Base-by-base conservation (phyloP, 2,113 vertebrate species). In the Aleadryas rufinucha region DNA sequence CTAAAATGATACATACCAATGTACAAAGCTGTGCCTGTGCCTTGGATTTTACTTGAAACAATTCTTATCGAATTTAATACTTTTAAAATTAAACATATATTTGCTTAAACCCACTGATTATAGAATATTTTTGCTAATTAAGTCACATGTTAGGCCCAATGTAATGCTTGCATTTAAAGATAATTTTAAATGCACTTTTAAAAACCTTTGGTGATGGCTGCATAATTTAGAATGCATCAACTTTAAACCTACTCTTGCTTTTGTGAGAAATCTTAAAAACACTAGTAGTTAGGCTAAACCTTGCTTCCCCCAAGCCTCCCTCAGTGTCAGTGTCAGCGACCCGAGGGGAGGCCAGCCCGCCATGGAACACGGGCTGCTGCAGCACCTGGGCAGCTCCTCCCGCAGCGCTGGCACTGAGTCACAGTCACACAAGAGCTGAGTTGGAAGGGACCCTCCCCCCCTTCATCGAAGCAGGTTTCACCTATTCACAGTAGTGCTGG, bases 11-110 rank as follows among this genome's bases (percentile, higher is more conserved):
- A 97, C 95, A 92, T 79, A 97, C 76, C 74, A 83, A 96, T 92
- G 96, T 97, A 97, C 97, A 98, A 97, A 97, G 95, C 95, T 97
- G 95, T 97, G 96, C 63, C 95, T 83, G 94, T 95, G 97, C 91
- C 96, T 97, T 95, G 96, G 96, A 94, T 95, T 97, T 97, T 90
- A 97, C 89, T 95, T 57, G 79, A 92, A 93, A 87, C 59, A 95
- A 97, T 82, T 63, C 94, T 96, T 93, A 93, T 52, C 12, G 22
- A 95, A 97, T 94, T 91, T 89, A 97, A 86, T 78, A 54, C 79
- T 95, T 95, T 89, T 91, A 68, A 77, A 84, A 45, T 91, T 91
- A 93, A 87, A 77, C n/a, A 77, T n/a, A 37, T 28, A 91, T 96
- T 85, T 95, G 70, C 93, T 96, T 94, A 88, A 97, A 97, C 72